These are phyloP conservation scores for Indri indri DNA, from an alignment of 2,113 vertebrate genomes.

Conservation along the genomic window DNA sequence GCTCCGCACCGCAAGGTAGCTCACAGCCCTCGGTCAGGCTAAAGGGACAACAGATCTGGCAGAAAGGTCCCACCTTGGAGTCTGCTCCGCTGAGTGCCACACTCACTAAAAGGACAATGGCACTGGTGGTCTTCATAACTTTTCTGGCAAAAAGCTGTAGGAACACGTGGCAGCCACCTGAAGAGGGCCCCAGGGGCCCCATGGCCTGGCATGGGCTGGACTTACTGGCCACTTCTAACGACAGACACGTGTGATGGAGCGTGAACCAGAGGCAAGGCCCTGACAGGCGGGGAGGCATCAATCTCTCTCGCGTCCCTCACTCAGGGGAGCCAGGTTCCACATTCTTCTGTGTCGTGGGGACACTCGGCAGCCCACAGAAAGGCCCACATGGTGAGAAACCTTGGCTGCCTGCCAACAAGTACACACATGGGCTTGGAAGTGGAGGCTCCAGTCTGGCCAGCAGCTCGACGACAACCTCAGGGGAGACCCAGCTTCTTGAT, in stretches of 20 bases:
- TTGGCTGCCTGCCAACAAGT: neutral
- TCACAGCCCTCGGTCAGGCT: rapidly evolving
- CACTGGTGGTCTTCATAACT: neutral
- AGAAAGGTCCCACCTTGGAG: neutral
- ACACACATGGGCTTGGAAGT: neutral
- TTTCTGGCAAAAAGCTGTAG: neutral
- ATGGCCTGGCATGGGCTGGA: neutral
- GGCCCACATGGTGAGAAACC: rapidly evolving
- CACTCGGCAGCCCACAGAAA: neutral
- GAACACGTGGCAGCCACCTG: rapidly evolving
- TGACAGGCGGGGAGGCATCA: neutral
- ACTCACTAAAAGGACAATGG: too few species aligned
- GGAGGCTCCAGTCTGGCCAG: neutral
- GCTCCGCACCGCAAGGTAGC: rapidly evolving
- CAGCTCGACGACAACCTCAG: neutral
- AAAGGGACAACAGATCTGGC: neutral
- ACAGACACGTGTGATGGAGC: neutral
- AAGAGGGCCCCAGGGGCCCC: too few species aligned
- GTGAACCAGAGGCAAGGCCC: neutral
- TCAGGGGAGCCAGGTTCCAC: neutral
- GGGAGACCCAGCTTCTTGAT: neutral
- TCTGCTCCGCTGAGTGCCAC: neutral
- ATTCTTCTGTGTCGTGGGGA: rapidly evolving
- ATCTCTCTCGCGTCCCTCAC: rapidly evolving
- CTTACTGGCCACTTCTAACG: neutral